Evolutionary conservation across 2,113 vertebrate species (phyloP).

Genomic region (Amphilophus citrinellus): DNA sequence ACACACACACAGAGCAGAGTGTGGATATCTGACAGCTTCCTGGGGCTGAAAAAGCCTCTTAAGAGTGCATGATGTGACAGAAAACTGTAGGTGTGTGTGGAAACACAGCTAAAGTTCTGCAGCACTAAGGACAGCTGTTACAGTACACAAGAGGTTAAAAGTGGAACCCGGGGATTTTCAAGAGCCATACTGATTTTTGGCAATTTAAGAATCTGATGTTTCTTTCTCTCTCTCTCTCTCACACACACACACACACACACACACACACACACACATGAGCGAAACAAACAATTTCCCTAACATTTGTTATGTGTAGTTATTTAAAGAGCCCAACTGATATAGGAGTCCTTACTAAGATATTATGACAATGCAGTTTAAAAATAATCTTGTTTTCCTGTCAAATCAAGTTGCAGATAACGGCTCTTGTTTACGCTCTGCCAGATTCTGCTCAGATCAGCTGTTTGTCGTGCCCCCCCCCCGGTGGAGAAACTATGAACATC

Average conservation of each 20-base stretch:
- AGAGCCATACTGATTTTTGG: not conserved
- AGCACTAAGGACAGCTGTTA: not conserved
- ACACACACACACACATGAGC: too few relatives aligned
- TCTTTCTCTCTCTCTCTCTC: too few relatives aligned
- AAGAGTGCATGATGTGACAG: not conserved
- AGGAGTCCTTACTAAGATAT: too few relatives aligned
- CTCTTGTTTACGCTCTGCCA: too few relatives aligned
- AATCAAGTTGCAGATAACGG: too few relatives aligned
- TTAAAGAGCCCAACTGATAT: too few relatives aligned
- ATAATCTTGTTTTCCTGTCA: too few relatives aligned
- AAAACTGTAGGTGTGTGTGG: conserved; percentile 1
- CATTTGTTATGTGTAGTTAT: too few relatives aligned
- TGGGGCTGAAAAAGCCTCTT: conserved; percentile 46
- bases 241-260: too few relatives aligned
- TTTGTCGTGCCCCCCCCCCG: not conserved
- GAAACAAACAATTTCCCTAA: too few relatives aligned
- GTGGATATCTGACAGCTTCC: conserved; percentile 15
- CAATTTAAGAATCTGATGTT: not conserved
- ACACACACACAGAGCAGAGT: not conserved
- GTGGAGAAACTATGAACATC: not conserved
- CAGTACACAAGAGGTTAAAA: not conserved
- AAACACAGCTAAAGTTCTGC: not conserved
- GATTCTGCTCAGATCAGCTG: too few relatives aligned
- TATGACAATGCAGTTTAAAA: too few relatives aligned
- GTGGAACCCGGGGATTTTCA: not conserved